These are phyloP conservation scores for Eretmocerus hayati DNA, from an alignment of 2,888 invertebrate species.

Conservation along the genomic window DNA sequence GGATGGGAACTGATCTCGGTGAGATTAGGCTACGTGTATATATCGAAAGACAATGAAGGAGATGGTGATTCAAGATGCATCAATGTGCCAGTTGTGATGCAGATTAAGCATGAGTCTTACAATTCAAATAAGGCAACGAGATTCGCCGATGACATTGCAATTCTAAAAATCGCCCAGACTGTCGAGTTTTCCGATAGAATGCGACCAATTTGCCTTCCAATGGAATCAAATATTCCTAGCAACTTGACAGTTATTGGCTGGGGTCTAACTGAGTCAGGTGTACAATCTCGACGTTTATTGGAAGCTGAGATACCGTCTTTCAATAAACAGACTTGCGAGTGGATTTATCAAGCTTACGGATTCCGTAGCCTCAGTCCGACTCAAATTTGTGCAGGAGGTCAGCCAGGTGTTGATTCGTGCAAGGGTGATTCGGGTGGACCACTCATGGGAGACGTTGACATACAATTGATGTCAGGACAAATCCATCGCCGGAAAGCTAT, in stretches of 20 bases:
- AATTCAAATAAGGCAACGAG: no score
- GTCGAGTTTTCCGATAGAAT: constrained; percentile 54
- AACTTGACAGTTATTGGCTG: constrained; percentile 57
- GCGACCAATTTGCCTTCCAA: constrained; percentile 57
- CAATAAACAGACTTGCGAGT: constrained; percentile 48
- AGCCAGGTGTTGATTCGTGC: constrained; percentile 63
- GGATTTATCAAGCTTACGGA: constrained; percentile 49
- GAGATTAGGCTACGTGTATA: no score
- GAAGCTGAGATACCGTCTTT: constrained; percentile 51
- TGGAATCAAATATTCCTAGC: constrained; percentile 35
- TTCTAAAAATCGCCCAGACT: constrained; percentile 55
- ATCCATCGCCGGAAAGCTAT: constrained; percentile 50
- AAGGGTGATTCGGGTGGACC: constrained; percentile 73
- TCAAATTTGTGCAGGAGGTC: constrained; percentile 67
- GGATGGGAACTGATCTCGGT: no score
- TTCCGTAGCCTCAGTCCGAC: constrained; percentile 46
- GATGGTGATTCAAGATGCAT: no score
- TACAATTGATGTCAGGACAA: constrained; percentile 25
- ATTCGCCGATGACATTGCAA: constrained; percentile 73
- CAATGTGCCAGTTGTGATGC: no score
- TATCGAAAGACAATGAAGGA: no score
- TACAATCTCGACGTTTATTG: constrained; percentile 52
- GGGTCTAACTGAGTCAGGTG: constrained; percentile 55
- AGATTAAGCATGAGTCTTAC: no score
- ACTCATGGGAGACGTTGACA: constrained; percentile 50